These are phyloP conservation scores for Melolontha melolontha DNA, from an alignment of 2,888 invertebrate species.

Conservation along the genomic window DNA sequence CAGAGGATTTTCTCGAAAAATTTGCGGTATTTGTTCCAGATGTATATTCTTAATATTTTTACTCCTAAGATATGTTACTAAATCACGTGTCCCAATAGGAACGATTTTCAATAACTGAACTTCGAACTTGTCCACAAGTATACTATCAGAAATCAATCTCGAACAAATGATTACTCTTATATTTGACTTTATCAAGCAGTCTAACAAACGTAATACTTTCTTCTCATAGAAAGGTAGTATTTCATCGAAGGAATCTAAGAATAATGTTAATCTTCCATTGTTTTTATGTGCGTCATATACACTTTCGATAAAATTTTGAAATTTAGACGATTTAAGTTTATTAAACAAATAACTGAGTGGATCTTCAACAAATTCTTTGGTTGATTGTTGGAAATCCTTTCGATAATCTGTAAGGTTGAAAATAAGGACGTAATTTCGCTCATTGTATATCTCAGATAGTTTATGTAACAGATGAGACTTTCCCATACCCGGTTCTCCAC, in stretches of 20 bases:
- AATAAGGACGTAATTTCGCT: background rate
- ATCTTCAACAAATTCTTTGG: no score
- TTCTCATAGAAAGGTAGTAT: conserved; percentile 13
- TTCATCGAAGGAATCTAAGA: conserved; percentile 26
- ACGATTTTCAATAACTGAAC: conserved; percentile 6
- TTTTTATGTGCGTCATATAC: background rate
- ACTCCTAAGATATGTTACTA: no score
- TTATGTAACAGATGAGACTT: conserved; percentile 12
- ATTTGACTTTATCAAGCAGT: background rate
- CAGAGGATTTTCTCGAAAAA: no score
- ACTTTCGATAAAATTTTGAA: background rate
- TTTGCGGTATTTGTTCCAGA: no score
- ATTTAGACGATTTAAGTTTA: background rate
- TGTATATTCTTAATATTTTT: no score
- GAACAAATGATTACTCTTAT: conserved; percentile 10
- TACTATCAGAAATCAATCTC: background rate
- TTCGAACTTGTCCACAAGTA: conserved; percentile 20
- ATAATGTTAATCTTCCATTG: conserved; percentile 2
- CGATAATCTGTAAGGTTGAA: conserved; percentile 16
- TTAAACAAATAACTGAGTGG: background rate
- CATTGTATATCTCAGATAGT: background rate
- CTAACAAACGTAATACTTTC: conserved; percentile 10
- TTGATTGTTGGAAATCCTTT: background rate
- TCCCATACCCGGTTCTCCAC: conserved; percentile 23
- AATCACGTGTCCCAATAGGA: background rate